These are phyloP conservation scores for Ellobius talpinus DNA, from an alignment of 2,113 vertebrate genomes.

Conservation along the genomic window DNA sequence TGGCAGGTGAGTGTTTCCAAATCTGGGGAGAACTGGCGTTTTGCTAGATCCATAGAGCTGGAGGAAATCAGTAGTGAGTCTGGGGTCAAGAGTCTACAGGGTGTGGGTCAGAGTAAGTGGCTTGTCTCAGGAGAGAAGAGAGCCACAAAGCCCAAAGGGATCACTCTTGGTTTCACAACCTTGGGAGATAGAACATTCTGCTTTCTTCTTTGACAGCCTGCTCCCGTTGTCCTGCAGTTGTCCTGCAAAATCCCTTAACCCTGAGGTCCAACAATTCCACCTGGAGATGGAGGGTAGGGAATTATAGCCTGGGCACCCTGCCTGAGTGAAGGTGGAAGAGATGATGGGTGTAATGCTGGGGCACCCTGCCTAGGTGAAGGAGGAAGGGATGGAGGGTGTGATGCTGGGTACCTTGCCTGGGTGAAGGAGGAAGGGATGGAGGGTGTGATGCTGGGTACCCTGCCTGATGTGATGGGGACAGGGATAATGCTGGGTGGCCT, in stretches of 20 bases:
- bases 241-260: constrained; percentile 64
- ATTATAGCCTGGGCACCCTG: background rate
- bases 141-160: constrained; percentile 37
- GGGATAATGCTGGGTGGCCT: background rate
- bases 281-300: background rate
- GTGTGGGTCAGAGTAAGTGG: constrained; percentile 53
- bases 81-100: background rate
- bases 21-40: background rate
- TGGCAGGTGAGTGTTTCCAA: background rate
- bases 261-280: constrained; percentile 64
- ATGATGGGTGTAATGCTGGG: too few species aligned
- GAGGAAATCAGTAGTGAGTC: background rate
- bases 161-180: constrained; percentile 15
- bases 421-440: too few species aligned
- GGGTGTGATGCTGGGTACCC: too few species aligned
- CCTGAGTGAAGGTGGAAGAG: background rate
- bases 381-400: background rate
- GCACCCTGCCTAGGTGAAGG: background rate
- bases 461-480: background rate
- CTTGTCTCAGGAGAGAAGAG: background rate
- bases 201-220: constrained; percentile 58
- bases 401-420: too few species aligned
- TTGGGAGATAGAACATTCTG: constrained; percentile 69
- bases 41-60: background rate
- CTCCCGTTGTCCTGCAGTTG: background rate